Evolutionary conservation across 1,140 invertebrate species (phyloP).

Genomic region (Lepidurus couesii): DNA sequence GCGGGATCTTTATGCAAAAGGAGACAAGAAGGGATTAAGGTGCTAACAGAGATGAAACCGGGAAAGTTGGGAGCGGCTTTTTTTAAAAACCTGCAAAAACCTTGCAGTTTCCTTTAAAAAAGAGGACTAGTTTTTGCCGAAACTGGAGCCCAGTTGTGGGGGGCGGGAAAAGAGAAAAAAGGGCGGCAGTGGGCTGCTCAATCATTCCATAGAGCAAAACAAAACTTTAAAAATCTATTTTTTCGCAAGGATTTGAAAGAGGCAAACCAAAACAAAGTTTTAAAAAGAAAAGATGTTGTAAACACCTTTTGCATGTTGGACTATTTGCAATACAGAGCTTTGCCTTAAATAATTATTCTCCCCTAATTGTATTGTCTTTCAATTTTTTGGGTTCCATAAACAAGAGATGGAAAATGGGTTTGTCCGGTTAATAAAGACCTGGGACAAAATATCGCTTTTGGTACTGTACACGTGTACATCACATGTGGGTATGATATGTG

Average conservation of each 20-base stretch:
- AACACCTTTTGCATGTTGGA: constrained; percentile 22
- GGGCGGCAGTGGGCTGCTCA: constrained; percentile 14
- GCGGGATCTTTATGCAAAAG: constrained; percentile 8
- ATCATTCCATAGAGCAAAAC: constrained; percentile 19
- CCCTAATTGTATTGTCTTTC: too few relatives aligned
- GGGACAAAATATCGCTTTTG: too few relatives aligned
- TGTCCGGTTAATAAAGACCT: too few relatives aligned
- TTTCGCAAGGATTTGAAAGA: constrained; percentile 22
- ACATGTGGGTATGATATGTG: too few relatives aligned
- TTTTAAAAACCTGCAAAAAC: not conserved
- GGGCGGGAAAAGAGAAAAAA: not conserved
- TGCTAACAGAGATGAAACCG: constrained; percentile 6
- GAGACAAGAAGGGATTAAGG: not conserved
- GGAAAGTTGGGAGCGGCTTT: not conserved
- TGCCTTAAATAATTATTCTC: not conserved
- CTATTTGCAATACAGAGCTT: constrained; percentile 22
- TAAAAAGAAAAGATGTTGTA: constrained; percentile 17
- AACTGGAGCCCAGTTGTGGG: not conserved
- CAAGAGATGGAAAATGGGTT: too few relatives aligned
- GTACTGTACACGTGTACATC: too few relatives aligned
- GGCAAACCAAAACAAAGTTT: constrained; percentile 22
- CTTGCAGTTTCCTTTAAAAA: not conserved
- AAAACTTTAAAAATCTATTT: constrained; percentile 16
- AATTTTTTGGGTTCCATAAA: too few relatives aligned
- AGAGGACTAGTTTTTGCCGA: not conserved